Base-by-base conservation (phyloP, 2,888 invertebrate genomes). In the Oscheius myriophilus region DNA sequence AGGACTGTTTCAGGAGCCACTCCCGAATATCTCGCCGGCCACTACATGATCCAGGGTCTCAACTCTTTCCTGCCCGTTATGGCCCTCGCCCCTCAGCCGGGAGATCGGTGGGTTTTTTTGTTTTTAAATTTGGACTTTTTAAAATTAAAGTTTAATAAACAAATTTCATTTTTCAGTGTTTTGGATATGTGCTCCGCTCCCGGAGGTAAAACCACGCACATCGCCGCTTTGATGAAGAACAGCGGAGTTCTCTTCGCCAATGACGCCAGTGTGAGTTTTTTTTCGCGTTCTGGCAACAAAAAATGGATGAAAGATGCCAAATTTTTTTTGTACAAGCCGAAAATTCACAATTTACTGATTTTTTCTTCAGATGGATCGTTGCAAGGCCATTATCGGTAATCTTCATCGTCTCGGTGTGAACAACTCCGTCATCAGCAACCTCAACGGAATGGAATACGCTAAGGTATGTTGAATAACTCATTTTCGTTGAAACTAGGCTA, bases 111-210 rank as follows among this genome's bases (percentile, higher is more conserved):
- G 14, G 53, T 53, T 16, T 25, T n/a, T n/a, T n/a, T n/a, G n/a
- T n/a, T n/a, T n/a, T n/a, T n/a, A n/a, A n/a, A n/a, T n/a, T n/a
- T n/a, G n/a, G n/a, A 46, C 46, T 12, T 16, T 11, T 4, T 7
- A 4, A 46, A 18, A 18, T 3, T 18, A 18, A 3, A 46, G 3
- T 46, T 46, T 18, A 46, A 12, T 43, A 43, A 43, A n/a, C n/a
- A n/a, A n/a, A n/a, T n/a, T 57, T 41, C 16, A 18, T 39, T 41
- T 23, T 43, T 6, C 61, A 73, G 86, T 58, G 91, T 97, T 76
- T 89, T 99, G 42, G 98, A 99, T 86, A 93, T 99, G 95, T 94
- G 95, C 87, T 92, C 96, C 0, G 98, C 98, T 0, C 98, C 98
- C 0, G 98, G 98, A 55, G 98, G 98, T 11, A 99, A 99, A 89